Percentiles rank a stretch among this genome's conserved stretches.
Evolutionary conservation across 2,113 vertebrate genomes (phyloP).

Genomic region (Prunella himalayana): DNA sequence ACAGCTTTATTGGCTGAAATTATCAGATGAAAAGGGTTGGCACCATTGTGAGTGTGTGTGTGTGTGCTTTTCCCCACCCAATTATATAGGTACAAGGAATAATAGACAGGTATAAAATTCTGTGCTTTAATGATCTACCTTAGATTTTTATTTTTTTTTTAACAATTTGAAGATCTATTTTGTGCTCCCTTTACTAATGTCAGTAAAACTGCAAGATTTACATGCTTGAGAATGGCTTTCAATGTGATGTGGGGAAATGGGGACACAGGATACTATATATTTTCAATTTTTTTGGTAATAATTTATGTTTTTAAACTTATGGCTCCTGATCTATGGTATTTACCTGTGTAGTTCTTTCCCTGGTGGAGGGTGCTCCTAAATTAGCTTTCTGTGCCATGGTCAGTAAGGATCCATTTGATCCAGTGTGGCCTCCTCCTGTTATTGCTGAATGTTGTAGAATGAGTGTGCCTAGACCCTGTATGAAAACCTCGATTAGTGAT

Average conservation of each 20-base stretch:
- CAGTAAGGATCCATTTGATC: neutral
- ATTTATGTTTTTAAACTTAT: neutral
- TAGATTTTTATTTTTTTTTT: neutral
- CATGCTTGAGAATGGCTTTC: neutral
- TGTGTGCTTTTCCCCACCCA: neutral
- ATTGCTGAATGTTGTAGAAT: neutral
- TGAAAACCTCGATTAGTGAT: neutral
- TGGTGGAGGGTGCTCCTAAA: neutral
- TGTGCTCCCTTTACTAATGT: neutral
- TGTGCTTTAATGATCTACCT: neutral
- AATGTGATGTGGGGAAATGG: neutral
- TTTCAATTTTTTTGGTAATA: neutral
- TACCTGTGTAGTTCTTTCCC: neutral
- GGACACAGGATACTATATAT: neutral
- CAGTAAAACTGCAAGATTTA: neutral
- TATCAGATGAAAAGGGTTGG: slow-evolving; percentile 36
- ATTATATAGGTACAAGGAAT: neutral
- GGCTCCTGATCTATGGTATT: neutral
- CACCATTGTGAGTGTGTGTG: neutral
- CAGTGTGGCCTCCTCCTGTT: neutral
- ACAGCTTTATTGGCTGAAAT: slow-evolving; percentile 46
- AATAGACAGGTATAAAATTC: neutral
- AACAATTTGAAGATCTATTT: neutral
- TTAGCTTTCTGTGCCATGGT: neutral
- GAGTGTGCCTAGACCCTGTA: neutral